phyloP scores from a whole-genome alignment of 2,888 invertebrate genomes.

The Lasiommata megera region DNA sequence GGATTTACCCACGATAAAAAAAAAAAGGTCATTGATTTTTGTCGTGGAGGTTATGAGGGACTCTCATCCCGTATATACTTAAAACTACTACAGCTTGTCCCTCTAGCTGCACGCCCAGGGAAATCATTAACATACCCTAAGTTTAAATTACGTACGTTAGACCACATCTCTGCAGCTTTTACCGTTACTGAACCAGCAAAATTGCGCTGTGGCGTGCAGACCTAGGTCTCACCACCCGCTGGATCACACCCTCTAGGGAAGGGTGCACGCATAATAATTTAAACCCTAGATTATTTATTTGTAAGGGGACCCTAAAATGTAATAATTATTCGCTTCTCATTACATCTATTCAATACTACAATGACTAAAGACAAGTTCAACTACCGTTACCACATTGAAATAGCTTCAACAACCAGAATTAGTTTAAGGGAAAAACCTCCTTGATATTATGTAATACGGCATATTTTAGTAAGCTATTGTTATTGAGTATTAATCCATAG shows the following conservation, averaged over 20 bases:
- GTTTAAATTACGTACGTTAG: too few species aligned
- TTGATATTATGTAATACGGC: background rate
- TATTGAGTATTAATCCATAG: conserved; percentile 24
- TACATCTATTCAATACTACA: conserved; percentile 39
- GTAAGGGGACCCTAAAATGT: conserved; percentile 9
- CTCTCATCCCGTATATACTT: too few species aligned
- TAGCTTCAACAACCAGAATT: background rate
- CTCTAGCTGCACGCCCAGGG: too few species aligned
- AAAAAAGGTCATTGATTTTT: too few species aligned
- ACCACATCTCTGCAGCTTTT: too few species aligned
- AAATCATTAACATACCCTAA: too few species aligned
- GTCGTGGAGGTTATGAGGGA: too few species aligned
- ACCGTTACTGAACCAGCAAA: too few species aligned
- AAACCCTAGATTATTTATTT: background rate
- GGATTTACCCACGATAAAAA: too few species aligned
- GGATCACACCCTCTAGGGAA: background rate
- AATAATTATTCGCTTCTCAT: conserved; percentile 34
- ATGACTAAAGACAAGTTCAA: conserved; percentile 37
- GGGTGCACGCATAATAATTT: background rate
- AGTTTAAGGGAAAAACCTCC: conserved; percentile 8
- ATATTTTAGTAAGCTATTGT: conserved; percentile 1
- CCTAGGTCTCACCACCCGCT: background rate
- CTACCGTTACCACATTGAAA: conserved; percentile 10
- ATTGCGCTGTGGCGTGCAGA: too few species aligned
- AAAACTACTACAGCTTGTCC: too few species aligned